Conservation (phyloP, 2,888 invertebrate species). For the Eupithecia subfuscata region DNA sequence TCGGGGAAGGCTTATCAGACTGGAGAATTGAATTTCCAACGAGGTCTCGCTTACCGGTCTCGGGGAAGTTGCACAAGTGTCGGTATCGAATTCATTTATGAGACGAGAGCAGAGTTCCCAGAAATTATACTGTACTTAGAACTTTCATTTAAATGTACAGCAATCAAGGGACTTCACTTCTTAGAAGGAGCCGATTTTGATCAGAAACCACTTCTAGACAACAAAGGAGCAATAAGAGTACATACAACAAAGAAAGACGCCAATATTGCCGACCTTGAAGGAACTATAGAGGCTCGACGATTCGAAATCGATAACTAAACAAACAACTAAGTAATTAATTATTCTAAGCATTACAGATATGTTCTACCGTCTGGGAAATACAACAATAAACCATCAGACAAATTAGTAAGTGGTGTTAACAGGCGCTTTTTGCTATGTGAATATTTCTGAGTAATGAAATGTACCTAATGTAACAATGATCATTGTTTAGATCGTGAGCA, state of each 20-base stretch:
- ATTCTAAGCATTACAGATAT: not conserved
- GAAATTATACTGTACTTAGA: constrained; percentile 8
- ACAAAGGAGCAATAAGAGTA: constrained; percentile 18
- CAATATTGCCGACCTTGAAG: constrained; percentile 19
- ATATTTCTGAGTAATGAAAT: constrained; percentile 50
- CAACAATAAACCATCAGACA: constrained; percentile 23
- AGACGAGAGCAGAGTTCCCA: constrained; percentile 23
- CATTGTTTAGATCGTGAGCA: constrained; percentile 74
- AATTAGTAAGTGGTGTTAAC: constrained; percentile 45
- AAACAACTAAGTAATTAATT: constrained; percentile 14
- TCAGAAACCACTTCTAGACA: constrained; percentile 10
- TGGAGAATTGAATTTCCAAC: constrained; percentile 53
- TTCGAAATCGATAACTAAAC: constrained; percentile 24
- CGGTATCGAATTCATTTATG: constrained; percentile 36
- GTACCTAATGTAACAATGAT: constrained; percentile 65
- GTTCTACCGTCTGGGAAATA: constrained; percentile 1
- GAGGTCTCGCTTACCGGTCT: constrained; percentile 54
- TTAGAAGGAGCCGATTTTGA: constrained; percentile 3
- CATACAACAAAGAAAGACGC: constrained; percentile 23
- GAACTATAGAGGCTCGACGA: constrained; percentile 17
- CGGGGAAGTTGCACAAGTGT: constrained; percentile 52
- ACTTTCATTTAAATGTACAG: not conserved
- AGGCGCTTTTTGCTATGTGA: constrained; percentile 50
- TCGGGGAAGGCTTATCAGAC: constrained; percentile 51
- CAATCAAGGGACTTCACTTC: constrained; percentile 13